Percentiles rank a stretch among this genome's conserved stretches.
Conservation (phyloP, 2,797 vertebrate species). For the Sebastolobus altivelis region DNA sequence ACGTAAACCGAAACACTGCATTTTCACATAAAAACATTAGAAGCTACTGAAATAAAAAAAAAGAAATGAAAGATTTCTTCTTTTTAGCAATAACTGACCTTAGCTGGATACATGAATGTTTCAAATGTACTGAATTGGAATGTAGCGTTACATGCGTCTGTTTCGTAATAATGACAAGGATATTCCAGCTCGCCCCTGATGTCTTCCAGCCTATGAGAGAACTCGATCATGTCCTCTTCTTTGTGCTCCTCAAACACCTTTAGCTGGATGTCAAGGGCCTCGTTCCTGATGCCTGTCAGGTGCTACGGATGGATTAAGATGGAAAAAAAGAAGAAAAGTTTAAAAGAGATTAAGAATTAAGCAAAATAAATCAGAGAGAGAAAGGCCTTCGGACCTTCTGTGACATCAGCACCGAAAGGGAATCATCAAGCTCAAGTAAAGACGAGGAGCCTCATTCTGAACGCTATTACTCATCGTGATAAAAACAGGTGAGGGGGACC, state of each 20-base stretch:
- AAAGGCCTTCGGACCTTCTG: conserved; percentile 2
- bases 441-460: conserved; percentile 25
- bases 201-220: conserved; percentile 95
- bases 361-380: conserved; percentile 11
- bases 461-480: conserved; percentile 37
- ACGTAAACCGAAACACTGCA: conserved; percentile 29
- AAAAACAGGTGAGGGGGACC: conserved; percentile 32
- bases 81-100: conserved; percentile 13
- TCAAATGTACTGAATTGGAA: conserved; percentile 6
- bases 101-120: background rate
- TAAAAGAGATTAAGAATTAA: conserved; percentile 8
- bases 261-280: conserved; percentile 97
- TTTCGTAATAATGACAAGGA: conserved; percentile 86
- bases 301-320: conserved; percentile 77
- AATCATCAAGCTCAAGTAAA: conserved; percentile 16
- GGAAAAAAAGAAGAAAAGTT: conserved; percentile 7
- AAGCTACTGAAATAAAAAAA: conserved; percentile 28
- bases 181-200: conserved; percentile 96
- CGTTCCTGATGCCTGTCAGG: conserved; percentile 89
- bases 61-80: background rate
- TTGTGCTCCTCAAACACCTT: conserved; percentile 98
- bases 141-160: background rate
- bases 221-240: conserved; percentile 97
- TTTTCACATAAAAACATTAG: conserved; percentile 22
- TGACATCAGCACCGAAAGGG: conserved; percentile 3